A percentile compares a stretch with the other conserved stretches of the same genome.
These are phyloP conservation scores for Plusia festucae DNA, from an alignment of 2,888 invertebrate genomes.

Conservation along the genomic window DNA sequence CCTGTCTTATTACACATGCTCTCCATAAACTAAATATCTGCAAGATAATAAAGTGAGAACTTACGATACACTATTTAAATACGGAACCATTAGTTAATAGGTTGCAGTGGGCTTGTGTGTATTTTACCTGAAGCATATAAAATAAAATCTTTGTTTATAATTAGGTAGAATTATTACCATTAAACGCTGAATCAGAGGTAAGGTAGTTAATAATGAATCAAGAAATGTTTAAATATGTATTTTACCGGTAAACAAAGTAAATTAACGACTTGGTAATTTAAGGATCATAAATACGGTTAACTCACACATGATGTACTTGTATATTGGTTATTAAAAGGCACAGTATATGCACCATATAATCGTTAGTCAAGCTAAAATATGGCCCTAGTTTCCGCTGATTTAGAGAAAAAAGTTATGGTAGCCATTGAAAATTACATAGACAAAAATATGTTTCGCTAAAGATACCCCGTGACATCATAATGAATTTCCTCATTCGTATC, in stretches of 20 bases:
- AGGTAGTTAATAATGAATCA: slow-evolving; percentile 15
- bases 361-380: background rate
- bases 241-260: slow-evolving; percentile 19
- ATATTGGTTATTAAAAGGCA: slow-evolving; percentile 2
- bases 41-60: slow-evolving; percentile 10
- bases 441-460: background rate
- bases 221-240: slow-evolving; percentile 16
- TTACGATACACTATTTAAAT: slow-evolving; percentile 10
- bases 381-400: background rate
- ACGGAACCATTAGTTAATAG: slow-evolving; percentile 24
- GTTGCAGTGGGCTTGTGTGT: slow-evolving; percentile 12
- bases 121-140: slow-evolving; percentile 33
- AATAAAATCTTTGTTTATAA: slow-evolving; percentile 21
- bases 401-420: background rate
- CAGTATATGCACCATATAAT: background rate
- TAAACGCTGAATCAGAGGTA: slow-evolving; percentile 8
- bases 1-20: slow-evolving; percentile 39
- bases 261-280: background rate
- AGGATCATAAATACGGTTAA: background rate
- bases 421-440: slow-evolving; percentile 5
- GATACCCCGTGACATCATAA: slow-evolving; percentile 32
- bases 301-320: background rate
- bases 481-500: slow-evolving; percentile 44
- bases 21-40: slow-evolving; percentile 29
- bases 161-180: slow-evolving; percentile 18